Evolutionary conservation across 2,888 invertebrate genomes (phyloP).

Genomic region (Lasius platythorax): DNA sequence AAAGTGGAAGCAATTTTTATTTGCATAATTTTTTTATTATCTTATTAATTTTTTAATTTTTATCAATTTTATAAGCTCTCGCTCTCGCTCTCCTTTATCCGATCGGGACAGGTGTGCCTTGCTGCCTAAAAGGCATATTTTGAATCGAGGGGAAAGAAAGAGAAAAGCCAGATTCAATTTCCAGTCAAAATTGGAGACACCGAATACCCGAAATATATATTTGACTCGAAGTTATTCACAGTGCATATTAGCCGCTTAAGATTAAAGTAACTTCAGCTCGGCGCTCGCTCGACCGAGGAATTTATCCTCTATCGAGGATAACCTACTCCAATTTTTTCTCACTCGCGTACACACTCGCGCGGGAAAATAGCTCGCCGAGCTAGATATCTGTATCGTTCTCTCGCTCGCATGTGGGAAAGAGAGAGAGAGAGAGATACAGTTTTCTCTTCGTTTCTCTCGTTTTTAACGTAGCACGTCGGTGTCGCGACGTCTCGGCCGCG

Average conservation of each 20-base stretch:
- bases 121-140: not conserved
- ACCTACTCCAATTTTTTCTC: conserved; percentile 43
- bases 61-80: not conserved
- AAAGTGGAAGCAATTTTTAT: not conserved
- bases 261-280: conserved; percentile 47
- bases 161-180: conserved; percentile 18
- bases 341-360: not conserved
- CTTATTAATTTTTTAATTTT: not conserved
- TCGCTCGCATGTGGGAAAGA: conserved; percentile 9
- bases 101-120: not conserved
- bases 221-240: conserved; percentile 43
- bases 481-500: conserved; percentile 55
- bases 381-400: conserved; percentile 28
- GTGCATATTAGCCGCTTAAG: conserved; percentile 48
- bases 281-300: conserved; percentile 45
- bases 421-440: not conserved
- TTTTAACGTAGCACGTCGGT: not conserved
- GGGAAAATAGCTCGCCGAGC: conserved; percentile 38
- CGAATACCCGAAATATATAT: conserved; percentile 22
- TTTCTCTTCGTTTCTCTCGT: not conserved
- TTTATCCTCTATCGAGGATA: conserved; percentile 34
- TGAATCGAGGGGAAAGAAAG: not conserved
- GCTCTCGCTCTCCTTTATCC: not conserved
- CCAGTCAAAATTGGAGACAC: not conserved
- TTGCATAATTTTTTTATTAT: not conserved